Evolutionary conservation across 2,113 vertebrate genomes (phyloP).

Genomic region (Pterocles burchelli): DNA sequence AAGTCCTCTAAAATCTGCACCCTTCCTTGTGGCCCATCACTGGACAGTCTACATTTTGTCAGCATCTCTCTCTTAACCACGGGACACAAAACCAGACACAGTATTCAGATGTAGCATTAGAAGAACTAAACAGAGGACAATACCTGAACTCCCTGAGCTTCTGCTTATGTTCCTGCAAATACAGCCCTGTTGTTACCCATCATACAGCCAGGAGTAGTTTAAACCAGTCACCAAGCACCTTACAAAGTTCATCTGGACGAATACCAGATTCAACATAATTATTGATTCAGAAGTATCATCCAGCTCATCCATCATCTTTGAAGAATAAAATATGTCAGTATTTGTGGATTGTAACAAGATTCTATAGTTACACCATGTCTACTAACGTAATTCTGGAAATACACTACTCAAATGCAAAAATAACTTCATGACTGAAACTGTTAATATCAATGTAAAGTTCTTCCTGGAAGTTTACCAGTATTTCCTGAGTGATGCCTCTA

Average conservation of each 20-base stretch:
- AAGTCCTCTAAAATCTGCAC: not conserved
- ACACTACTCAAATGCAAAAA: not conserved
- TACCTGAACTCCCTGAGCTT: not conserved
- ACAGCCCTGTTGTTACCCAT: not conserved
- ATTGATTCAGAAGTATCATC: not conserved
- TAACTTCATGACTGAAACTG: not conserved
- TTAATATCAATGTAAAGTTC: not conserved
- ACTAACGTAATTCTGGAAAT: not conserved
- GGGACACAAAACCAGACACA: not conserved
- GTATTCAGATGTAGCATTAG: not conserved
- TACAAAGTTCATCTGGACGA: not conserved
- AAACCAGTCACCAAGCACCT: not conserved
- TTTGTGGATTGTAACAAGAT: no score
- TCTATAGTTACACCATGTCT: not conserved
- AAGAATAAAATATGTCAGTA: no score
- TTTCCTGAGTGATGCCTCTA: not conserved
- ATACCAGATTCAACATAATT: not conserved
- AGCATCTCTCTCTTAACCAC: not conserved
- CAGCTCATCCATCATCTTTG: not conserved
- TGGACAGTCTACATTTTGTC: not conserved
- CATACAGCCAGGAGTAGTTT: not conserved
- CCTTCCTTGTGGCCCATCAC: not conserved
- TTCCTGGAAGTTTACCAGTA: not conserved
- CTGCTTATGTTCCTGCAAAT: not conserved
- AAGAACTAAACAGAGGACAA: not conserved